A percentile compares a stretch with the other conserved stretches of the same genome.
Conservation (phyloP, 2,113 vertebrate species). For the Ondatra zibethicus region DNA sequence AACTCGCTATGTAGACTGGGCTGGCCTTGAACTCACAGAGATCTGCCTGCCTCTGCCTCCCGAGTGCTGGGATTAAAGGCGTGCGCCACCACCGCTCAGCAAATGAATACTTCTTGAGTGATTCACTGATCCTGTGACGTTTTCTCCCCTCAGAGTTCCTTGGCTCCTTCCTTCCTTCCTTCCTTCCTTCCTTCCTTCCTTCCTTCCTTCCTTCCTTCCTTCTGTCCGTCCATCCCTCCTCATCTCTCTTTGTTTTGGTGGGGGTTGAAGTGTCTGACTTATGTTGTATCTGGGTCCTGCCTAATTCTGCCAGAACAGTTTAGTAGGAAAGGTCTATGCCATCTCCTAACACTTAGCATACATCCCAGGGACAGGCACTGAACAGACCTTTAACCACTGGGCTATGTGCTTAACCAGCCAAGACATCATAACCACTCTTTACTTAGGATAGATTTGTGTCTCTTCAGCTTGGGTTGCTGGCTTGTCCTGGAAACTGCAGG, state of each 20-base stretch:
- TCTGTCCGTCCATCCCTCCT: no score
- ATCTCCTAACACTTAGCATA: not conserved
- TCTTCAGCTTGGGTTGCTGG: not conserved
- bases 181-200: no score
- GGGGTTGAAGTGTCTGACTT: not conserved
- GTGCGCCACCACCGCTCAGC: no score
- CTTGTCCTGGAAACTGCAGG: constrained; percentile 37
- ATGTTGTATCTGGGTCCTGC: not conserved
- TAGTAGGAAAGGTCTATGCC: not conserved
- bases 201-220: no score
- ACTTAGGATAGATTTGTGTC: not conserved
- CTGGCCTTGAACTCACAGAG: no score
- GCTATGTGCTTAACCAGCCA: not conserved
- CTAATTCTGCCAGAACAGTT: not conserved
- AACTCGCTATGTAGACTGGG: no score
- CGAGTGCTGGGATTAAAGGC: no score
- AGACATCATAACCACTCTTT: not conserved
- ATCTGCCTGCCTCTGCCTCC: no score
- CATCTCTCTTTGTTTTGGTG: not conserved
- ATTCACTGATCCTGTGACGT: not conserved
- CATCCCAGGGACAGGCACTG: not conserved
- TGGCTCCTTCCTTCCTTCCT: not conserved
- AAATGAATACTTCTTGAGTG: not conserved
- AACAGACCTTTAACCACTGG: not conserved
- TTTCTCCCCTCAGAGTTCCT: not conserved